A percentile compares a stretch with the other conserved stretches of the same genome.
Conservation (phyloP, 2,113 vertebrate genomes). For the Gopherus evgoodei region DNA sequence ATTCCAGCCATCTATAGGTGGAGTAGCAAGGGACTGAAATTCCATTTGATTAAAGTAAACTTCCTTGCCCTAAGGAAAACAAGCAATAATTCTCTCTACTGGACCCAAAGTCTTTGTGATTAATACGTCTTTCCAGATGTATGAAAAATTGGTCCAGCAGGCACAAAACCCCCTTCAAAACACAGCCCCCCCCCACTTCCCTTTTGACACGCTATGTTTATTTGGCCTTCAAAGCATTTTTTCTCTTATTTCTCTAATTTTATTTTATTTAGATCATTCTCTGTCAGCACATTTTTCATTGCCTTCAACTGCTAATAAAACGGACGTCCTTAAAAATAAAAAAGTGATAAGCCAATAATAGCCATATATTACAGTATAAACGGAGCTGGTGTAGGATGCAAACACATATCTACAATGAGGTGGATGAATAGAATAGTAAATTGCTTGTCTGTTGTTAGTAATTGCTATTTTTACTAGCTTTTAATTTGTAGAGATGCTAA, state of each 20-base stretch:
- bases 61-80: background rate
- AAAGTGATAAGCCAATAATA: constrained; percentile 43
- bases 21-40: background rate
- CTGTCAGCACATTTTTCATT: constrained; percentile 61
- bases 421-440: constrained; percentile 22
- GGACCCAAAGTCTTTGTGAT: background rate
- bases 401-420: background rate
- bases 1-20: background rate
- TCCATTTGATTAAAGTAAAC: background rate
- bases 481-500: constrained; percentile 36
- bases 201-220: constrained; percentile 18
- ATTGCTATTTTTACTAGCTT: constrained; percentile 33
- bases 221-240: constrained; percentile 64
- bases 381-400: constrained; percentile 50
- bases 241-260: constrained; percentile 61
- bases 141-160: background rate
- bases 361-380: constrained; percentile 67
- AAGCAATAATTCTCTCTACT: background rate
- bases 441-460: constrained; percentile 37
- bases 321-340: constrained; percentile 28
- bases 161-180: background rate
- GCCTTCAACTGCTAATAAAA: constrained; percentile 53
- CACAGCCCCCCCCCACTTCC: background rate
- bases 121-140: background rate
- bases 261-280: constrained; percentile 51